Base-by-base conservation (phyloP, 2,113 vertebrate genomes). In the Tragelaphus buxtoni region DNA sequence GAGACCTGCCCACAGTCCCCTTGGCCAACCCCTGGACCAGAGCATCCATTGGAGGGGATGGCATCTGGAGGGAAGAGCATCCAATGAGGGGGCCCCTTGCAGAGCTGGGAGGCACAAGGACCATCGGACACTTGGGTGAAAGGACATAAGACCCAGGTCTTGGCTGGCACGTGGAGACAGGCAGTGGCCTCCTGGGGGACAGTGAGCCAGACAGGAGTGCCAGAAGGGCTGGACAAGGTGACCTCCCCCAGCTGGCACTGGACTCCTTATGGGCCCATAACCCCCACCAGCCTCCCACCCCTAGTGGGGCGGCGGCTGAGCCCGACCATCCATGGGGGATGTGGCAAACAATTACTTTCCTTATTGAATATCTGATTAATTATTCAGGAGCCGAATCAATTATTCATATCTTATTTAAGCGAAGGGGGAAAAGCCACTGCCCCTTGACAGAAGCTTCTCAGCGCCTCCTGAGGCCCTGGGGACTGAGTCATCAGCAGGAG, bases 291-390 rank as follows among this genome's bases (percentile, higher is more conserved):
- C 94, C 93, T 97, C 95, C 97, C 79, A 97, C 94, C 42, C 98
- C 83, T 30, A 93, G 53, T 96, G 97, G 93, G 97, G 93, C 88
- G 91, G 98, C 63, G 95, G 98, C 98, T 98, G 98, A 98, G 98
- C 98, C 98, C 97, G 98, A 98, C 98, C 98, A 98, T 99, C 98
- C 97, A 94, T 98, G 98, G 97, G 97, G 97, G 98, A 98, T 98
- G 98, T 98, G 98, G 98, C 98, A 98, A 99, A 99, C 98, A 99
- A 99, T 99, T 99, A 99, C 99, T 99, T 99, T 98, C 98, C 98
- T 99, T 99, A 99, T 99, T 99, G 98, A 99, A 99, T 99, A 99
- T 98, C 98, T 98, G 98, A 99, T 99, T 99, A 99, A 99, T 99
- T 99, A 99, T 99, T 99, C 98, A 99, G 93, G 92, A 98, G 98